phyloP scores from a whole-genome alignment of 2,797 vertebrate genomes.

The Prunella strophiata region DNA sequence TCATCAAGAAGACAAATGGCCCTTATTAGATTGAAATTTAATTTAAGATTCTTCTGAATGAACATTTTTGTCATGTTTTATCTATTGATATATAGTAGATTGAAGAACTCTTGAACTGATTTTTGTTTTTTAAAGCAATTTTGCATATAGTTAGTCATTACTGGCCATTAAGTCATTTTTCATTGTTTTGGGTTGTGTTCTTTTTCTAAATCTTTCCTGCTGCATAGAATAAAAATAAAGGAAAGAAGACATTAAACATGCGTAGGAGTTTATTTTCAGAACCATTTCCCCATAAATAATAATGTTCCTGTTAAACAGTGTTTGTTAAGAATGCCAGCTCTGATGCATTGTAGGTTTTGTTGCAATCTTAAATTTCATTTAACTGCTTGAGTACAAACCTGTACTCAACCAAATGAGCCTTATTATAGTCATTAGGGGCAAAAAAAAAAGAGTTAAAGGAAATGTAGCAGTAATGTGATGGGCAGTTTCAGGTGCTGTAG shows the following conservation, averaged over 20 bases:
- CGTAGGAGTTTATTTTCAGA: slow-evolving; percentile 31
- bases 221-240: slow-evolving; percentile 20
- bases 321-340: not conserved
- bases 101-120: not conserved
- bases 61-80: slow-evolving; percentile 44
- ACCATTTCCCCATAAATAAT: slow-evolving; percentile 27
- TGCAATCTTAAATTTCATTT: slow-evolving; percentile 4
- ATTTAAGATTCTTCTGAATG: slow-evolving; percentile 38
- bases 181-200: not conserved
- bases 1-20: slow-evolving; percentile 51
- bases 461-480: not conserved
- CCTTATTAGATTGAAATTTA: slow-evolving; percentile 56
- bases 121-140: slow-evolving; percentile 16
- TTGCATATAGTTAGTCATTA: slow-evolving; percentile 14
- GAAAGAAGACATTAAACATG: slow-evolving; percentile 3
- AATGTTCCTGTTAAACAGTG: slow-evolving; percentile 3
- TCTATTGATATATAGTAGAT: slow-evolving; percentile 19
- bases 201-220: slow-evolving; percentile 10
- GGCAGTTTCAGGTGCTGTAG: not conserved
- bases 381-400: not conserved
- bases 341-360: not conserved
- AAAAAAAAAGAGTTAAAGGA: not conserved
- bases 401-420: not conserved
- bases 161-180: not conserved
- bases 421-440: not conserved